phyloP scores from a whole-genome alignment of 2,797 vertebrate genomes.

The Euphonia xanthogaster region DNA sequence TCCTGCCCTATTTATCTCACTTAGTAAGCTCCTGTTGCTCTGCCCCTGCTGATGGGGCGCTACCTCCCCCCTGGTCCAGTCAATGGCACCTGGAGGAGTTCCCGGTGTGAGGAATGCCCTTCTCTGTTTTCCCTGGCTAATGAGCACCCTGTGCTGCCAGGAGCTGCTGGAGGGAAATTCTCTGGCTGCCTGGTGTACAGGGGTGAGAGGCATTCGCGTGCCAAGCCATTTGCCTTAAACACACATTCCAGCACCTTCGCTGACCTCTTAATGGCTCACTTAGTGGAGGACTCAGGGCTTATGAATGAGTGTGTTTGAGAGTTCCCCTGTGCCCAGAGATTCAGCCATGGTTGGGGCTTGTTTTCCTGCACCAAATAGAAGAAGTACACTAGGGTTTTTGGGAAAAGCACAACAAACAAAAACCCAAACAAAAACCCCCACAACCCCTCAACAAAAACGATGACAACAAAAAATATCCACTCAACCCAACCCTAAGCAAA shows the following conservation, averaged over 20 bases:
- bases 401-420: not conserved
- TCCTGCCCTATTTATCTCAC: too few relatives aligned
- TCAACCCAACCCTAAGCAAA: not conserved
- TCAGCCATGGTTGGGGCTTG: not conserved
- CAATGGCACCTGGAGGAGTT: not conserved
- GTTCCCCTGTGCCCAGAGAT: not conserved
- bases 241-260: slow-evolving; percentile 25
- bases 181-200: not conserved
- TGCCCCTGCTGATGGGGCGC: not conserved
- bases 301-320: not conserved
- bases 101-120: not conserved
- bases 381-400: not conserved
- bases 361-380: not conserved
- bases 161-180: not conserved
- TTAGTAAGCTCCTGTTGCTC: not conserved
- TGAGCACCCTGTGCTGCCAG: not conserved
- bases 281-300: not conserved
- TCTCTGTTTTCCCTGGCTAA: not conserved
- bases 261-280: slow-evolving; percentile 51
- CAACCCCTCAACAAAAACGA: not conserved
- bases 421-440: not conserved
- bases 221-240: slow-evolving; percentile 34
- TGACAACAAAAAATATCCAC: not conserved
- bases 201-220: not conserved
- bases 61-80: not conserved